Evolutionary conservation across 2,113 vertebrate genomes (phyloP), one percentile per base, ranked within the genome.

Genomic region (Manacus vitellinus): DNA sequence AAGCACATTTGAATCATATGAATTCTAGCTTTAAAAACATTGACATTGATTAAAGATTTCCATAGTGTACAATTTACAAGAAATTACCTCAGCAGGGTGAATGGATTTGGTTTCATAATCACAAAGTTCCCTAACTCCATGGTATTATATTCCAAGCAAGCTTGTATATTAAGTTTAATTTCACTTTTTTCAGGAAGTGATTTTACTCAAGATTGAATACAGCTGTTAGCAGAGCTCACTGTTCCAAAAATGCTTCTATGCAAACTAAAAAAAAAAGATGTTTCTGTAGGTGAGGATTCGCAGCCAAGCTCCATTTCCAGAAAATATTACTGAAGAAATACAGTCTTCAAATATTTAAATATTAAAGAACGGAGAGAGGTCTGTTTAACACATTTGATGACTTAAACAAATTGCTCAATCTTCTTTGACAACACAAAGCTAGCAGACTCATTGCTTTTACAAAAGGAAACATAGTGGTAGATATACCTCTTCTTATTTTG

Each of bases 171-270:
- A 97, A 97, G 88, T 92, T 98, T 92, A 97, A 98, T 97, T 98
- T 97, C 94, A 97, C 88, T 98, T 96, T 97, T 97, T 97, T 97
- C 97, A 97, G 97, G 97, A 98, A 98, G 94, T 96, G 92, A 97
- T 96, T 97, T 97, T 97, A 96, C 72, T 98, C 78, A 76, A 98
- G 97, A 98, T 98, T 98, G 96, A 97, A 98, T 95, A 96, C 97
- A 98, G 98, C 97, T 98, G 98, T 97, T 98, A 97, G 96, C 8
- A 10, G 52, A 97, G 83, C 93, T 88, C 95, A 95, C 94, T 77
- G 86, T 92, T 98, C 95, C 96, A 88, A 97, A 97, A 97, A 96
- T n/a, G 80, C 54, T 97, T 96, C 95, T 94, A 92, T 82, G 90
- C 92, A 97, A 95, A 95, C 80, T 86, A 90, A 96, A 93, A 92